Conservation (phyloP, 2,888 invertebrate species). For the Tachina lurida region DNA sequence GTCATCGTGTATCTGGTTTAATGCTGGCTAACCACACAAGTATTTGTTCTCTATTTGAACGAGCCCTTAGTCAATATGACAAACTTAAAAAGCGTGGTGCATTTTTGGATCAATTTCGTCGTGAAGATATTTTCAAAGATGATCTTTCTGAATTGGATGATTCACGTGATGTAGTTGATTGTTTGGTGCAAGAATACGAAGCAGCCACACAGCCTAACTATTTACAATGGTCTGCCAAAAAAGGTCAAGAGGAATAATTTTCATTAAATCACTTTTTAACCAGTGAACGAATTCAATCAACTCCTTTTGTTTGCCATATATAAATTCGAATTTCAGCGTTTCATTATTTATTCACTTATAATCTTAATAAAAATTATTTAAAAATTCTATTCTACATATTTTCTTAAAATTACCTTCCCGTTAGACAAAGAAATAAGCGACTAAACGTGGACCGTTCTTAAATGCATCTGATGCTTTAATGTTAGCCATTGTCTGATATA, state of each 20-base stretch:
- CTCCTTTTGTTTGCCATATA: constrained; percentile 57
- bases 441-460: no score
- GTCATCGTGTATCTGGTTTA: constrained; percentile 97
- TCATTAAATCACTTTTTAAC: not conserved
- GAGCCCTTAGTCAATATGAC: constrained; percentile 96
- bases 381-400: no score
- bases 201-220: constrained; percentile 97
- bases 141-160: constrained; percentile 95
- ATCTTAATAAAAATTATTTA: no score
- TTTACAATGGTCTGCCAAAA: constrained; percentile 86
- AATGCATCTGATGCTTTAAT: no score
- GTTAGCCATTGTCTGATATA: no score
- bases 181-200: constrained; percentile 96
- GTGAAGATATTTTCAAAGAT: constrained; percentile 97
- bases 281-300: constrained; percentile 45
- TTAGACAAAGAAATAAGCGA: no score
- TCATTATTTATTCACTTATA: constrained; percentile 13
- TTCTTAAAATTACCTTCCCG: no score
- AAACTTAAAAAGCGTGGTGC: constrained; percentile 97
- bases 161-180: constrained; percentile 95
- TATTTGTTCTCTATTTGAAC: constrained; percentile 96
- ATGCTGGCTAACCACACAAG: constrained; percentile 99
- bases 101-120: constrained; percentile 97
- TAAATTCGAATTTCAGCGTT: constrained; percentile 48
- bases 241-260: constrained; percentile 70